These are phyloP conservation scores for Ptychobarbus kaznakovi DNA, from an alignment of 2,797 vertebrate species.

Conservation along the genomic window DNA sequence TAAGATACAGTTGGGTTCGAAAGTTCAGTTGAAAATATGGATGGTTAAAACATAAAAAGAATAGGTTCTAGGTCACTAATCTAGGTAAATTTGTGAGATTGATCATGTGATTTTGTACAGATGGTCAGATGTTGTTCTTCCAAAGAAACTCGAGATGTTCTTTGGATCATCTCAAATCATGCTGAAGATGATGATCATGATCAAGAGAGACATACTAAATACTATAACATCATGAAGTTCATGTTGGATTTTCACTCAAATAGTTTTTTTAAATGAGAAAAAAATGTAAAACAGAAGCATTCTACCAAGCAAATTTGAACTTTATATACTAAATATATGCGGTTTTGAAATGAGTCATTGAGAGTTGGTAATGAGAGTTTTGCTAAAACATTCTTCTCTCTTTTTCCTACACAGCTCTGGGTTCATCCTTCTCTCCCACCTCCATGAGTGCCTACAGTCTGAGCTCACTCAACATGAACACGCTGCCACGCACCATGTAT, in stretches of 20 bases:
- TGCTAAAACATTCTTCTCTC: not conserved
- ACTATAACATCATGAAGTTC: not conserved
- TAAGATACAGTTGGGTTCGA: not conserved
- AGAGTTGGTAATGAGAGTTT: constrained; percentile 1
- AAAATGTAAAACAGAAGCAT: not conserved
- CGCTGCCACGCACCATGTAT: constrained; percentile 94
- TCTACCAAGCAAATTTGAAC: not conserved
- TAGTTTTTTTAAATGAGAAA: not conserved
- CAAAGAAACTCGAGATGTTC: not conserved
- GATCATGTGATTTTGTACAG: not conserved
- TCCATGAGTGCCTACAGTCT: constrained; percentile 98
- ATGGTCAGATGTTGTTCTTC: not conserved
- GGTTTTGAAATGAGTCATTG: not conserved
- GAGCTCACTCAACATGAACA: constrained; percentile 96
- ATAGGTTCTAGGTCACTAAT: not conserved
- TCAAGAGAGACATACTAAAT: not conserved
- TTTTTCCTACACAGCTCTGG: constrained; percentile 68
- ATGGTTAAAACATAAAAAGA: not conserved
- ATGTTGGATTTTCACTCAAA: not conserved
- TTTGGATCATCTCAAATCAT: not conserved
- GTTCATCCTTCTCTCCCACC: constrained; percentile 82
- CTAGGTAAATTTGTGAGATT: not conserved
- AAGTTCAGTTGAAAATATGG: not conserved
- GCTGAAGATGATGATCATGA: not conserved
- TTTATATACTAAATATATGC: not conserved